Base-by-base conservation (phyloP, 2,113 vertebrate species). In the Zapus hudsonius region DNA sequence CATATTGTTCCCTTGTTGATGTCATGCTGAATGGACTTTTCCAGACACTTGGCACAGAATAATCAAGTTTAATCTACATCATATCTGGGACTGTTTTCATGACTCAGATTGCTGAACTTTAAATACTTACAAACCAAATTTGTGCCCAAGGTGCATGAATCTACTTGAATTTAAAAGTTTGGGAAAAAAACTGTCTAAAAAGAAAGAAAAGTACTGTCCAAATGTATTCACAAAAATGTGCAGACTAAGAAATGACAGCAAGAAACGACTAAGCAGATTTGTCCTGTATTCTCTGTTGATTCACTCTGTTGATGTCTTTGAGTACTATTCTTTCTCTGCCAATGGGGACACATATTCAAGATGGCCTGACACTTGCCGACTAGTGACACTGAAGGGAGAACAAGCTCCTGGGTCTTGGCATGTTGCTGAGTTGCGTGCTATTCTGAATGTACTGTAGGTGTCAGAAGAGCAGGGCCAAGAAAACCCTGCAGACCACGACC, bases 381-480 rank as follows among this genome's bases (percentile, higher is more conserved):
- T 38, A 12, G 22, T 17, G 40, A 42, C 33, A 23, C 16, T 64
- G 66, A 84, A 22, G 2, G 44, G 9, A 29, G 4, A 40, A 29
- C 57, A 75, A 13, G 63, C n/a, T 83, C 11, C 1, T 67, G n/a
- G n/a, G 25, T 66, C 27, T 81, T 38, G 63, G 11, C 25, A 9
- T 19, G 15, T 82, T 83, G n/a, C 61, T 89, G 29, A 63, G 47
- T 72, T 81, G 61, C 38, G 42, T 67, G 13, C 17, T 59, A 6
- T 85, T 89, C 42, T 81, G 57, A 55, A 42, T 81, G 29, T 83
- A n/a, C 96, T 73, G 3, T 96, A 98, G 98, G 98, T 98, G 29
- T 98, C 98, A 0, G 98, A 98, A 90, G 98, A 98, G 38, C 98
- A 98, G 88, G 98, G 98, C 31, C 98, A 98, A 75, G 98, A 98